Percentiles rank a stretch among this genome's conserved stretches.
Evolutionary conservation across 1,140 invertebrate genomes (phyloP).

Genomic region (Ceratosolen solmsi): DNA sequence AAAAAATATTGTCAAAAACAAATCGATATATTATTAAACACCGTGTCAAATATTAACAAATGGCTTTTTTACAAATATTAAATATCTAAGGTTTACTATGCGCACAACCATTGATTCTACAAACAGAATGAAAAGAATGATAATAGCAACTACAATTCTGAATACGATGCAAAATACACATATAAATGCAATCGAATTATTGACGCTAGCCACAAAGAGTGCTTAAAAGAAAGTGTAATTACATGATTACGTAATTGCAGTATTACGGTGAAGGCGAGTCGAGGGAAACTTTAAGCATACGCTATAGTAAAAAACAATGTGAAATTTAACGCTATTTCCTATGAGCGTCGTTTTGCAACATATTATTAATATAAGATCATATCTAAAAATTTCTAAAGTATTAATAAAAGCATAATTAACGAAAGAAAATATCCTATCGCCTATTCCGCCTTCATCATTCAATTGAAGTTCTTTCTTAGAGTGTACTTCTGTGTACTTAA

Average conservation of each 20-base stretch:
- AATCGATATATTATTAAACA: too few species aligned
- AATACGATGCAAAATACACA: background rate
- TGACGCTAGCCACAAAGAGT: background rate
- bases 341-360: background rate
- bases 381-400: background rate
- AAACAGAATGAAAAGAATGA: background rate
- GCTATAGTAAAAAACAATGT: too few species aligned
- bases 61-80: too few species aligned
- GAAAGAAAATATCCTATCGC: too few species aligned
- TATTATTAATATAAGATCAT: slow-evolving; percentile 40
- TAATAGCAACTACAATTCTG: background rate
- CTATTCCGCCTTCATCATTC: too few species aligned
- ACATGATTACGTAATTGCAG: slow-evolving; percentile 32
- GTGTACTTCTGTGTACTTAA: too few species aligned
- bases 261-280: background rate
- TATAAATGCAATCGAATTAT: slow-evolving; percentile 1
- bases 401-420: too few species aligned
- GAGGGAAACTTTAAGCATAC: background rate
- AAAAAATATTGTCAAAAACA: too few species aligned
- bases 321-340: too few species aligned
- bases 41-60: too few species aligned
- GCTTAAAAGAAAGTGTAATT: slow-evolving; percentile 2
- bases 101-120: background rate
- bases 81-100: too few species aligned
- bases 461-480: too few species aligned